These are phyloP conservation scores for Musca domestica DNA, from an alignment of 1,140 invertebrate genomes.

Conservation along the genomic window DNA sequence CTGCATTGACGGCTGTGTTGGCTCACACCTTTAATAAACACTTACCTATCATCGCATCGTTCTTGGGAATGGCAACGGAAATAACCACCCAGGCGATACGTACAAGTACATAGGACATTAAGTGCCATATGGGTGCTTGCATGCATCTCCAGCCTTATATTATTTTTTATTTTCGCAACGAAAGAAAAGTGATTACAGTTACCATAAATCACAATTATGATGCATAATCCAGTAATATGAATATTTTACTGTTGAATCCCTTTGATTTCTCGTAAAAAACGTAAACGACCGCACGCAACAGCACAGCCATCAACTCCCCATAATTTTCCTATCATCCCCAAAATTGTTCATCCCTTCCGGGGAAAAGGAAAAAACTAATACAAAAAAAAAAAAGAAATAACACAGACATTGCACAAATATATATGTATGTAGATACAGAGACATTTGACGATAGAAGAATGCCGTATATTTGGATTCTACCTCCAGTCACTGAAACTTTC, in stretches of 20 bases:
- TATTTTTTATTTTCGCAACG: no score
- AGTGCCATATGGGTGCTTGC: no score
- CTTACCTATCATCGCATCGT: no score
- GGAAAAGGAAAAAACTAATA: neutral
- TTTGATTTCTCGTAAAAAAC: neutral
- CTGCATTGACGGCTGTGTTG: no score
- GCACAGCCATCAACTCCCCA: no score
- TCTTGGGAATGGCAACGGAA: no score
- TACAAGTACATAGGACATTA: no score
- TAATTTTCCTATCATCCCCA: neutral
- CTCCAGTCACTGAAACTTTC: neutral
- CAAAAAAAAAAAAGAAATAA: neutral
- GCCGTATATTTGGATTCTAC: slow-evolving; percentile 1
- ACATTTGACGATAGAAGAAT: neutral
- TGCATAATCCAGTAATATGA: slow-evolving; percentile 21
- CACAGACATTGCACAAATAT: neutral
- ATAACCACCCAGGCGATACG: no score
- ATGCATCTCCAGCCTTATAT: no score
- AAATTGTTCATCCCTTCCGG: neutral
- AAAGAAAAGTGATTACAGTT: slow-evolving; percentile 10
- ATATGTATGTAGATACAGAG: neutral
- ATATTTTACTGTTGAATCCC: slow-evolving; percentile 18
- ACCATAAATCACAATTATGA: slow-evolving; percentile 22
- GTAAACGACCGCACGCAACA: slow-evolving; percentile 1
- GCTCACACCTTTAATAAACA: no score